Conservation (phyloP, 2,113 vertebrate species). For the Silurus asotus region DNA sequence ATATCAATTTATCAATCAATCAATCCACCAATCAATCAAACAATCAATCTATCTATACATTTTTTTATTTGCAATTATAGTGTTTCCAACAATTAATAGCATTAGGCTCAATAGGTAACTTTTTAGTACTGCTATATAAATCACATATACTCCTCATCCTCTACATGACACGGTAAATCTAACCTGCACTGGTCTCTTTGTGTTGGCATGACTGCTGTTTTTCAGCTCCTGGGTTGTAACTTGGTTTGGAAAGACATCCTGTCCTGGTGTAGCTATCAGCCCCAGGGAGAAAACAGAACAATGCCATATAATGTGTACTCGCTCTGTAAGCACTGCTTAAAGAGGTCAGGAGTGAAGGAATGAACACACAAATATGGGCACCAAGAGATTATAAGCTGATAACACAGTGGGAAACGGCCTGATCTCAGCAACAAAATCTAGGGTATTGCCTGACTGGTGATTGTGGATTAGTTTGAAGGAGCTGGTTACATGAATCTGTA, state of each 20-base stretch:
- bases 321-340: background rate
- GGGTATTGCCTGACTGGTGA: background rate
- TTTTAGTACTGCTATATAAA: background rate
- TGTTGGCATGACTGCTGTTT: background rate
- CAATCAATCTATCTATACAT: background rate
- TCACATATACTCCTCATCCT: background rate
- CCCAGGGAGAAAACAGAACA: slow-evolving; percentile 26
- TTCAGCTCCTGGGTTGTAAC: background rate
- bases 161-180: background rate
- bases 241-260: slow-evolving; percentile 12
- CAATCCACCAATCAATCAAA: background rate
- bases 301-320: slow-evolving; percentile 22
- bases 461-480: slow-evolving; percentile 4
- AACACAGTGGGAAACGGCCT: background rate
- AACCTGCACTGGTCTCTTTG: background rate
- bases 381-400: slow-evolving; percentile 19
- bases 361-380: background rate
- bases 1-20: background rate
- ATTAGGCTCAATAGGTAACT: background rate
- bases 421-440: slow-evolving; percentile 8
- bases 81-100: background rate
- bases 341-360: slow-evolving; percentile 25
- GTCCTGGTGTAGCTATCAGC: slow-evolving; percentile 26
- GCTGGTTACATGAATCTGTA: background rate
- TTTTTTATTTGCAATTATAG: background rate